Conservation (phyloP, 2,113 vertebrate species). For the Nothocercus julius region DNA sequence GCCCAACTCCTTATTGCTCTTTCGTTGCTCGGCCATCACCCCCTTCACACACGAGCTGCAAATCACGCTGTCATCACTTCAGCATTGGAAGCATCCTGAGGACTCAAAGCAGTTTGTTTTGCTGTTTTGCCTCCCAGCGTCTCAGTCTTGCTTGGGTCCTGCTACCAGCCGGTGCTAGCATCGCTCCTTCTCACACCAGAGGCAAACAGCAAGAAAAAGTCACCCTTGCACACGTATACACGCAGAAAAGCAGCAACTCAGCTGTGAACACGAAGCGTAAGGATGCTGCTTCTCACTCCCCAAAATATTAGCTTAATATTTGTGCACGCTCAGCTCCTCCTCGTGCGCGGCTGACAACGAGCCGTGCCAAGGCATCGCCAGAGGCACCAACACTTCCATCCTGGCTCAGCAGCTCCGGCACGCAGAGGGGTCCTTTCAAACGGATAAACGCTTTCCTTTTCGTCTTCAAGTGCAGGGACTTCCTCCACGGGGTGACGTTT, state of each 20-base stretch:
- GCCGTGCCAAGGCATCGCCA: background rate
- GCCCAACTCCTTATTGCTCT: too few species aligned
- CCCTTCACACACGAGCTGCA: background rate
- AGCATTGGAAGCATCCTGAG: background rate
- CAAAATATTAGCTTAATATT: slow-evolving; percentile 66
- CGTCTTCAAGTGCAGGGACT: slow-evolving; percentile 14
- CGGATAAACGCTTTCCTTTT: slow-evolving; percentile 42
- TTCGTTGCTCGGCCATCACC: background rate
- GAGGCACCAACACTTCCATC: slow-evolving; percentile 26
- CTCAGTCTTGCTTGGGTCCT: background rate
- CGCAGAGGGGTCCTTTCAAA: slow-evolving; percentile 57
- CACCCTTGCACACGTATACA: background rate
- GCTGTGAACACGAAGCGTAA: slow-evolving; percentile 20
- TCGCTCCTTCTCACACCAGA: background rate
- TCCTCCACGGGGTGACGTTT: slow-evolving; percentile 47
- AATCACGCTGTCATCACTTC: background rate
- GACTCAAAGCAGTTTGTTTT: background rate
- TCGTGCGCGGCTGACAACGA: slow-evolving; percentile 43
- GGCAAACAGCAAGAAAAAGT: background rate
- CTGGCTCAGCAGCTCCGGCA: slow-evolving; percentile 34
- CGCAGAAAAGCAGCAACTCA: slow-evolving; percentile 11
- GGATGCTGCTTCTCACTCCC: slow-evolving; percentile 35
- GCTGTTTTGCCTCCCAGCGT: background rate
- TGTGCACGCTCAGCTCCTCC: slow-evolving; percentile 59
- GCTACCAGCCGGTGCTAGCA: background rate